These are phyloP conservation scores for Spermophilus dauricus DNA, from an alignment of 2,113 vertebrate genomes.

Conservation along the genomic window DNA sequence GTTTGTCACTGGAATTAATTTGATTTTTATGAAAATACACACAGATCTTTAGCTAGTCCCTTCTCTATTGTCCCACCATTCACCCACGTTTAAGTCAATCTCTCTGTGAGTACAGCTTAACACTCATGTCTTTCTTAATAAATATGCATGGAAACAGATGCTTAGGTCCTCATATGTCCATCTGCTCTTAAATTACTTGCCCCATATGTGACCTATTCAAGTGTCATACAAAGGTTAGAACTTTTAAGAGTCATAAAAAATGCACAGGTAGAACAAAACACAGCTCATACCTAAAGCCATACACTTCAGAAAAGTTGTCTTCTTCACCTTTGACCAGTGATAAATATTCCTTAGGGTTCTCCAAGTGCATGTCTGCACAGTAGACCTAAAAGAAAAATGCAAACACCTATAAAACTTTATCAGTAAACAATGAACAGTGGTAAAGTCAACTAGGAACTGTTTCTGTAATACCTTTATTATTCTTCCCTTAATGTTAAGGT, in stretches of 20 bases:
- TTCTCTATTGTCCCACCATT: neutral
- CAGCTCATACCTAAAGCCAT: constrained; percentile 92
- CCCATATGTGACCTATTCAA: neutral
- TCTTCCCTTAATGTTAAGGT: constrained; percentile 92
- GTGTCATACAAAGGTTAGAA: neutral
- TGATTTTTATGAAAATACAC: constrained; percentile 35
- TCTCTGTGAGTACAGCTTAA: neutral
- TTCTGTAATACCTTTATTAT: constrained; percentile 92
- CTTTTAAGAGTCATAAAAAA: neutral
- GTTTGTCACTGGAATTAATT: constrained; percentile 12
- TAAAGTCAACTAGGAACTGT: constrained; percentile 48
- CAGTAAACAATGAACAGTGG: neutral
- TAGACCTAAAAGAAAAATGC: constrained; percentile 90
- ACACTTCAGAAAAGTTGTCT: constrained; percentile 98
- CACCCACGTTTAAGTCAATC: neutral
- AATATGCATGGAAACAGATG: neutral
- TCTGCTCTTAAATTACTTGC: neutral
- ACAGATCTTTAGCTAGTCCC: neutral
- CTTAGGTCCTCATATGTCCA: neutral
- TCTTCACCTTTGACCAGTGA: constrained; percentile 94
- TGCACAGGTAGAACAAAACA: neutral
- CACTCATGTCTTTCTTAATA: neutral
- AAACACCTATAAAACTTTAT: constrained; percentile 58
- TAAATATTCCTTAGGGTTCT: constrained; percentile 95
- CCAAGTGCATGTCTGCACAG: constrained; percentile 94